These are phyloP conservation scores for Agelaius phoeniceus DNA, from an alignment of 2,113 vertebrate species.

Conservation along the genomic window DNA sequence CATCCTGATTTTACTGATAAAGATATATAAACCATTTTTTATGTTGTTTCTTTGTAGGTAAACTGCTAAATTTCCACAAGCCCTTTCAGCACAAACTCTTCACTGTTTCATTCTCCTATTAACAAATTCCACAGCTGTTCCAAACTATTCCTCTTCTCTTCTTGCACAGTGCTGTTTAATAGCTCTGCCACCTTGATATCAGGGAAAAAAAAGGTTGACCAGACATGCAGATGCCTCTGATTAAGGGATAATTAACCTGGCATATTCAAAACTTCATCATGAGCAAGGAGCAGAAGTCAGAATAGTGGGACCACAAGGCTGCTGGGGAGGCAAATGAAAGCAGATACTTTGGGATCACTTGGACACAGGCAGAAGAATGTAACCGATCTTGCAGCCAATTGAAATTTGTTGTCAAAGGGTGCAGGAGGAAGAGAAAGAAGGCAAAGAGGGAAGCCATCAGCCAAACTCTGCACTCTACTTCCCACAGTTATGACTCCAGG, in stretches of 20 bases:
- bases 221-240: not conserved
- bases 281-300: not conserved
- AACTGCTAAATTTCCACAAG: not conserved
- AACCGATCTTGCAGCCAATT: not conserved
- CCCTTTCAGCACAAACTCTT: not conserved
- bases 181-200: not conserved
- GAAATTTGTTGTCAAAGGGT: not conserved
- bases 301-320: not conserved
- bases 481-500: not conserved
- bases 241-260: not conserved
- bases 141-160: not conserved
- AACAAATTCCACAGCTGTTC: not conserved
- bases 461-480: not conserved
- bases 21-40: not conserved
- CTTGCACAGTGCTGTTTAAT: not conserved
- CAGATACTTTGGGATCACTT: not conserved
- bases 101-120: not conserved
- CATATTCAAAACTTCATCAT: not conserved
- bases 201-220: not conserved
- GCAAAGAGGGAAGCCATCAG: not conserved
- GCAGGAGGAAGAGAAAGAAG: not conserved
- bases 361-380: not conserved
- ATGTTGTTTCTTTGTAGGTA: not conserved
- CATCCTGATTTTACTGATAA: not conserved
- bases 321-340: not conserved